Evolutionary conservation across 1,140 invertebrate genomes (phyloP), one percentile per base, ranked within the genome.

Genomic region (Venturia canescens): DNA sequence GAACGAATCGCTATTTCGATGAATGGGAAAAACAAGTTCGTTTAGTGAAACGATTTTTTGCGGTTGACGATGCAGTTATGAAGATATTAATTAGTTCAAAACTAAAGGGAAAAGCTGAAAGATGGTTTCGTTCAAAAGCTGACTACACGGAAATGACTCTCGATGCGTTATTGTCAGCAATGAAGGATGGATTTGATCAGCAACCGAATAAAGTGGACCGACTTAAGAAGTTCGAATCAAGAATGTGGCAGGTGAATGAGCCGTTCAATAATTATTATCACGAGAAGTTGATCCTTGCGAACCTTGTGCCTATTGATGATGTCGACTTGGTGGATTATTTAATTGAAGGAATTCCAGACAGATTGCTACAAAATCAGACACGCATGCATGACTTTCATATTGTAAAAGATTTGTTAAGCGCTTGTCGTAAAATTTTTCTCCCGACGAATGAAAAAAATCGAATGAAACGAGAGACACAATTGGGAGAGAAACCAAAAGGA

Each of bases 251-350:
- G 50, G 44, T 23, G 27, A 63, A 63, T 21, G 79, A 80, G 26
- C 18, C 48, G 23, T 75, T 80, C 27, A 71, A 69, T 29, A 48
- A 80, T 50, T 80, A 80, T 63, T 80, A 74, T 44, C 79, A 80
- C 53, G 79, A 75, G 3, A 80, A 80, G 44, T n/a, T 66, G 3
- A 74, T 80, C 74, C 21, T 80, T 4, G 70, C 38, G 5, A 80
- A 80, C 66, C 31, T 26, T 6, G 79, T 74, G n/a, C 53, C 79
- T 15, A 67, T 80, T 21, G 50, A 44, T 21, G 70, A 80, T 9
- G 70, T n/a, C 26, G 69, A 80, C 18, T 34, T 80, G n/a, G 4
- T 80, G 50, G 79, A 80, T 26, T 72, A 80, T 71, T 50, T 80
- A 21, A 70, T 80, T 15, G 79, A 80, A 1, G 79, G 79, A 6